These are phyloP conservation scores for Protodeltote pygarga DNA, from an alignment of 2,888 invertebrate genomes.

Conservation along the genomic window DNA sequence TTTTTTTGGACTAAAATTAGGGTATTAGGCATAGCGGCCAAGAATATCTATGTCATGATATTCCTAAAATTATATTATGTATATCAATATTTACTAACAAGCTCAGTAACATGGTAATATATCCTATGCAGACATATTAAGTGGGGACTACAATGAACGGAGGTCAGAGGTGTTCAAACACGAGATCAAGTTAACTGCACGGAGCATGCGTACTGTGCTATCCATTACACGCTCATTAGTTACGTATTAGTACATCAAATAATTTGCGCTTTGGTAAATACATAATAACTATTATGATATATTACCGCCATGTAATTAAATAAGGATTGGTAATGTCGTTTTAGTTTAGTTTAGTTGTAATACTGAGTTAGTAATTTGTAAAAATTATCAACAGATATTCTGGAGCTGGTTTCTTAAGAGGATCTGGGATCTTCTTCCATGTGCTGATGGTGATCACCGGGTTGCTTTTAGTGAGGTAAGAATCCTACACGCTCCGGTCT, in stretches of 20 bases:
- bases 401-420: too few species aligned
- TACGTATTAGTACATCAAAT: neutral
- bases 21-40: too few species aligned
- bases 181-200: conserved; percentile 25
- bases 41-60: too few species aligned
- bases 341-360: too few species aligned
- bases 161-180: conserved; percentile 35
- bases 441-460: too few species aligned
- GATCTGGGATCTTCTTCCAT: too few species aligned
- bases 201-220: conserved; percentile 23
- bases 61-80: too few species aligned
- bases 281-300: conserved; percentile 2
- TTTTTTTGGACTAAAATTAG: too few species aligned
- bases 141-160: conserved; percentile 22
- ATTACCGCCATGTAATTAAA: neutral
- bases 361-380: too few species aligned
- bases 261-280: neutral
- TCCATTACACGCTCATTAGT: conserved; percentile 17
- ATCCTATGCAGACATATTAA: conserved; percentile 9
- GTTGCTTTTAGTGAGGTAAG: too few species aligned
- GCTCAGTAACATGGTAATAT: neutral
- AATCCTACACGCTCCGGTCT: too few species aligned
- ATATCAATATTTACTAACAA: neutral
- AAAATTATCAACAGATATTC: too few species aligned
- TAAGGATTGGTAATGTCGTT: neutral